Evolutionary conservation across 2,113 vertebrate species (phyloP).

Genomic region (Felis catus): F.catus_Fca126_mat1.0 CM031423.1:23026501-23027000

Average conservation of each 20-base stretch:
- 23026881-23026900: not conserved
- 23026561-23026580: not conserved
- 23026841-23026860: not conserved
- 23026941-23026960: not conserved
- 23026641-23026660: not conserved
- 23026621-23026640: not conserved
- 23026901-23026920: not conserved
- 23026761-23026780: not conserved
- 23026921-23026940: not conserved
- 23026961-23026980: not conserved
- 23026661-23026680: not conserved
- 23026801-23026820: not conserved
- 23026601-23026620: not conserved
- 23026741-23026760: not conserved
- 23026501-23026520: not conserved
- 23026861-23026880: not conserved
- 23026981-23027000: not conserved
- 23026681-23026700: not conserved
- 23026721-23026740: not conserved
- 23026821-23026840: not conserved
- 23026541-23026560: not conserved
- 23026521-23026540: not conserved
- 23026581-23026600: not conserved
- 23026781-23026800: not conserved
- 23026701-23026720: not conserved